These are phyloP conservation scores for Tetraneura akinire DNA, from an alignment of 1,140 invertebrate species.

Conservation along the genomic window DNA sequence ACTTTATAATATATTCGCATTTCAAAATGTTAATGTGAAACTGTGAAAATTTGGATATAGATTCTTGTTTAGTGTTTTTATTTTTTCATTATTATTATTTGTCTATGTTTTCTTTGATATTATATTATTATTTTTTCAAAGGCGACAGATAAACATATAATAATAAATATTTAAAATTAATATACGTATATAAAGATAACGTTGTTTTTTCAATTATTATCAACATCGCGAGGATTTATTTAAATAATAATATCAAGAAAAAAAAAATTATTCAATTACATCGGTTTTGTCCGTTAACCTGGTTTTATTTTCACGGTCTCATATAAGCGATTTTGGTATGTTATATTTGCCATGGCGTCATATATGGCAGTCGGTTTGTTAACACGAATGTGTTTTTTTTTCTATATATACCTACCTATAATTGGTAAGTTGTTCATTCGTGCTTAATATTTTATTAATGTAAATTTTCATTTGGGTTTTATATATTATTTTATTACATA, in stretches of 20 bases:
- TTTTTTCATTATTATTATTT: no score
- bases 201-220: no score
- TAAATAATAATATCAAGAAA: no score
- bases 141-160: not conserved
- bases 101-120: not conserved
- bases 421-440: conserved; percentile 9
- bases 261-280: conserved; percentile 2
- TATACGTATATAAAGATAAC: no score
- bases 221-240: no score
- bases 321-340: conserved; percentile 17
- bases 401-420: conserved; percentile 18
- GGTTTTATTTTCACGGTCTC: conserved; percentile 38
- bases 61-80: no score
- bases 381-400: not conserved
- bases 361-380: conserved; percentile 37
- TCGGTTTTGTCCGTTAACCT: conserved; percentile 22
- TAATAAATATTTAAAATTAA: not conserved
- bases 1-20: not conserved
- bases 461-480: conserved; percentile 25
- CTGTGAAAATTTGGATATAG: conserved; percentile 4
- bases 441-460: not conserved
- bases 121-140: not conserved
- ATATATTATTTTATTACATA: not conserved
- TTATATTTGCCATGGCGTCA: conserved; percentile 26
- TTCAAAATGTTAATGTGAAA: not conserved